phyloP scores from a whole-genome alignment of 2,113 vertebrate species.

The Ailurus styani region DNA sequence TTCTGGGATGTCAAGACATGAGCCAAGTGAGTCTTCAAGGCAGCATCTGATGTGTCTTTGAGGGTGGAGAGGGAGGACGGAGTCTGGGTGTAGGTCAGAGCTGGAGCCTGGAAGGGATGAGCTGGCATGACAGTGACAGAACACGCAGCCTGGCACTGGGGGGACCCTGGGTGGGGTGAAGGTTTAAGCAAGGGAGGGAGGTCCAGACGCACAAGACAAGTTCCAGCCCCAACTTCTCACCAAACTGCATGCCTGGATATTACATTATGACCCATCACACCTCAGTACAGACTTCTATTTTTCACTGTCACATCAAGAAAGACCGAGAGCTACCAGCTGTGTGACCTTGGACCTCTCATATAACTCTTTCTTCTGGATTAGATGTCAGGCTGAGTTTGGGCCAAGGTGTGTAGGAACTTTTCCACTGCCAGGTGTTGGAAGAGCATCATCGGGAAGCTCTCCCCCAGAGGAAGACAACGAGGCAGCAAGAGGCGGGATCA shows the following conservation, averaged over 20 bases:
- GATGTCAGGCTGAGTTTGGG: not conserved
- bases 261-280: accelerated
- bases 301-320: not conserved
- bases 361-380: not conserved
- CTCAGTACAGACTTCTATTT: not conserved
- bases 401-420: no score
- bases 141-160: not conserved
- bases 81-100: not conserved
- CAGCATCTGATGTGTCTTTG: not conserved
- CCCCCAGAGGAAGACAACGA: not conserved
- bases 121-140: not conserved
- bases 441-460: not conserved
- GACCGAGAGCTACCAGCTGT: not conserved
- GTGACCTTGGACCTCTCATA: not conserved
- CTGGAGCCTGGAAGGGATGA: not conserved
- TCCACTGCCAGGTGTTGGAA: not conserved
- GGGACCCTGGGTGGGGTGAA: no score
- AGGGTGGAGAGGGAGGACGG: not conserved
- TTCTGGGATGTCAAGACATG: not conserved
- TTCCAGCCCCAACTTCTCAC: not conserved
- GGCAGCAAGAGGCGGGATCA: accelerated
- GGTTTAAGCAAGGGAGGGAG: not conserved
- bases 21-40: not conserved
- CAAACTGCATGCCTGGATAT: not conserved
- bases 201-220: not conserved